phyloP scores from a whole-genome alignment of 1,140 invertebrate genomes.

The Sarcophaga peregrina region DNA sequence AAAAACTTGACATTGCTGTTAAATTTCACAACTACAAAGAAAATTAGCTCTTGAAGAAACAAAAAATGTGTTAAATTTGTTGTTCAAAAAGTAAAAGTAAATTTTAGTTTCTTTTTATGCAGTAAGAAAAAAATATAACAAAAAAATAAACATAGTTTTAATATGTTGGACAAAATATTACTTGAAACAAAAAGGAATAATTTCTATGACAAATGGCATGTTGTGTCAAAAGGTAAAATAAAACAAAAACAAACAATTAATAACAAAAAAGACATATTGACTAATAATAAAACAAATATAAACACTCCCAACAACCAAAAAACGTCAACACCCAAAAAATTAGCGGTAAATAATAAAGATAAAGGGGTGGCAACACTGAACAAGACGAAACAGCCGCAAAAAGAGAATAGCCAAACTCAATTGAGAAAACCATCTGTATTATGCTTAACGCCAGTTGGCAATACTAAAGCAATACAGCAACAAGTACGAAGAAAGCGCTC shows the following conservation, averaged over 20 bases:
- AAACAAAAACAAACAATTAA: conserved; percentile 26
- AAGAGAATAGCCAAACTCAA: conserved; percentile 29
- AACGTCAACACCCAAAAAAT: neutral
- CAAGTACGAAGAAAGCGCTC: conserved; percentile 47
- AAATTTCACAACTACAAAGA: neutral
- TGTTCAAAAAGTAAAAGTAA: neutral
- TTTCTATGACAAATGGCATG: conserved; percentile 29
- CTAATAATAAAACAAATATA: conserved; percentile 9
- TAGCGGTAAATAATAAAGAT: conserved; percentile 20
- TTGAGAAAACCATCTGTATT: conserved; percentile 43
- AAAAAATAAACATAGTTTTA: conserved; percentile 16
- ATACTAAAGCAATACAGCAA: conserved; percentile 25
- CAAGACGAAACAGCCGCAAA: conserved; percentile 42
- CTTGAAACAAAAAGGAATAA: conserved; percentile 10
- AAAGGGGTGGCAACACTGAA: conserved; percentile 36
- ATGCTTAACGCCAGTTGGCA: conserved; percentile 45
- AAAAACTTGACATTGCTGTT: conserved; percentile 38
- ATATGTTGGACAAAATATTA: conserved; percentile 35
- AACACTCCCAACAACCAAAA: neutral
- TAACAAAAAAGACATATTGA: neutral
- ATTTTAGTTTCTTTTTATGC: neutral
- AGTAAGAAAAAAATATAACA: neutral
- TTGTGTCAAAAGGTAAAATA: conserved; percentile 27
- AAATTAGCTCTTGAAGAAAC: neutral
- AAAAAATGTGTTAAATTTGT: conserved; percentile 6